Conservation (phyloP, 2,888 invertebrate species). For the Acrocyrtus sp. region DNA sequence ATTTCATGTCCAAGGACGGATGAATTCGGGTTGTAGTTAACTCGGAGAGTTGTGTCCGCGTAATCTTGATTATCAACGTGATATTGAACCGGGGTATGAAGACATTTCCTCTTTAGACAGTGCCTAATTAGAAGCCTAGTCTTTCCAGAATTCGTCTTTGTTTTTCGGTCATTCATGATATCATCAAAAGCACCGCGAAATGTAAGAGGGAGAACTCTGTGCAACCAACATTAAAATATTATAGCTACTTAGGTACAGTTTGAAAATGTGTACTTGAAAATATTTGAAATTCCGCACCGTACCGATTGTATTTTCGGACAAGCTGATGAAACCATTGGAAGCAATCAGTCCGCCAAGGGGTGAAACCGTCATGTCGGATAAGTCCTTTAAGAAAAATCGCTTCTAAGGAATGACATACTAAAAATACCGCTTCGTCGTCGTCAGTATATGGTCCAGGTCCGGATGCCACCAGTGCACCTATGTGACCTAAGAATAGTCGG, state of each 20-base stretch:
- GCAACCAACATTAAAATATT: background rate
- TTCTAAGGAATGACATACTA: slow-evolving; percentile 71
- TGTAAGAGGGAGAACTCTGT: slow-evolving; percentile 60
- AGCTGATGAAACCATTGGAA: slow-evolving; percentile 72
- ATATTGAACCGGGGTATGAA: slow-evolving; percentile 70
- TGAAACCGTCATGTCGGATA: slow-evolving; percentile 65
- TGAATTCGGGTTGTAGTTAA: slow-evolving; percentile 52
- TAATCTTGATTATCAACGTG: slow-evolving; percentile 66
- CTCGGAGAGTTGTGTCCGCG: slow-evolving; percentile 49
- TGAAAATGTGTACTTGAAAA: too few species aligned
- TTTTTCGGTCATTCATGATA: slow-evolving; percentile 67
- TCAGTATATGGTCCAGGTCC: slow-evolving; percentile 68
- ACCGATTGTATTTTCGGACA: slow-evolving; percentile 65
- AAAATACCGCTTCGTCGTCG: slow-evolving; percentile 67
- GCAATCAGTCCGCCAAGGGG: slow-evolving; percentile 67
- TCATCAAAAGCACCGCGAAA: slow-evolving; percentile 68
- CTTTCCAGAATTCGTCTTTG: slow-evolving; percentile 68
- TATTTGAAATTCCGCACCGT: background rate
- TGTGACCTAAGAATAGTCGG: slow-evolving; percentile 62
- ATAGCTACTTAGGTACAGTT: too few species aligned
- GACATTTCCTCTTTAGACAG: slow-evolving; percentile 69
- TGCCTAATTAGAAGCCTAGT: slow-evolving; percentile 69
- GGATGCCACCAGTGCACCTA: slow-evolving; percentile 63
- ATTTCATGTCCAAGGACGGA: slow-evolving; percentile 72
- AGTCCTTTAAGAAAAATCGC: slow-evolving; percentile 72